Evolutionary conservation across 1,140 invertebrate species (phyloP).

Genomic region (Globodera rostochiensis): DNA sequence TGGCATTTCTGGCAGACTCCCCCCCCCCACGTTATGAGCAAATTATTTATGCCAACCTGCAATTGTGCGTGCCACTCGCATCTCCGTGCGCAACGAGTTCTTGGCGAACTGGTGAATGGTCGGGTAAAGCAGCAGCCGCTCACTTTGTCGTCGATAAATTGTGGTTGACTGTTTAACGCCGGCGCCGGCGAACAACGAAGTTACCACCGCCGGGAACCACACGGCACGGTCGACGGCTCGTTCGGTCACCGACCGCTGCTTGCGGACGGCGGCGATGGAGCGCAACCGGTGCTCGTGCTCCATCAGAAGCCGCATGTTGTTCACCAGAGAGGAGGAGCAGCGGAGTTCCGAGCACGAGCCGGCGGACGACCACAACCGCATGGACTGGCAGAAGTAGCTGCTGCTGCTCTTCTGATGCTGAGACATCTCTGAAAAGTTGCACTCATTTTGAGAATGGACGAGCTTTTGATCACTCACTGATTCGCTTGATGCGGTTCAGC

Average conservation of each 20-base stretch:
- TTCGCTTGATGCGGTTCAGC: constrained; percentile 21
- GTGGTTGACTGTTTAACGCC: constrained; percentile 8
- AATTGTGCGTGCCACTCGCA: constrained; percentile 75
- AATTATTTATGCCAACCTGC: constrained; percentile 68
- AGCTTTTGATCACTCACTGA: constrained; percentile 12
- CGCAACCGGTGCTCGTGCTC: constrained; percentile 15
- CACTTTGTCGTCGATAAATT: constrained; percentile 33
- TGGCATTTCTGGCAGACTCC: not conserved
- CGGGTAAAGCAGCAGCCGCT: constrained; percentile 53
- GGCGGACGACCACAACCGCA: not conserved
- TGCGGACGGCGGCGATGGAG: constrained; percentile 12
- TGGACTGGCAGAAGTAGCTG: not conserved
- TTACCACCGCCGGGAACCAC: constrained; percentile 57
- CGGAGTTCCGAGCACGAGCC: not conserved
- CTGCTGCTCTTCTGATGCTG: constrained; percentile 3
- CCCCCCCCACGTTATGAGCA: not conserved
- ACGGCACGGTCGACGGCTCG: constrained; percentile 39
- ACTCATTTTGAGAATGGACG: too few relatives aligned
- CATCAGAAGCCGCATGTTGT: constrained; percentile 12
- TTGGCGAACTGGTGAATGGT: constrained; percentile 38
- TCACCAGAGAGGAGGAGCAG: not conserved
- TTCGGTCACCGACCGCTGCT: constrained; percentile 30
- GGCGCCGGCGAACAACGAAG: constrained; percentile 42
- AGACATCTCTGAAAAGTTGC: not conserved
- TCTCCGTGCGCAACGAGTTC: constrained; percentile 53